phyloP scores from a whole-genome alignment of 2,888 invertebrate genomes.

The Boloria euphrosyne region DNA sequence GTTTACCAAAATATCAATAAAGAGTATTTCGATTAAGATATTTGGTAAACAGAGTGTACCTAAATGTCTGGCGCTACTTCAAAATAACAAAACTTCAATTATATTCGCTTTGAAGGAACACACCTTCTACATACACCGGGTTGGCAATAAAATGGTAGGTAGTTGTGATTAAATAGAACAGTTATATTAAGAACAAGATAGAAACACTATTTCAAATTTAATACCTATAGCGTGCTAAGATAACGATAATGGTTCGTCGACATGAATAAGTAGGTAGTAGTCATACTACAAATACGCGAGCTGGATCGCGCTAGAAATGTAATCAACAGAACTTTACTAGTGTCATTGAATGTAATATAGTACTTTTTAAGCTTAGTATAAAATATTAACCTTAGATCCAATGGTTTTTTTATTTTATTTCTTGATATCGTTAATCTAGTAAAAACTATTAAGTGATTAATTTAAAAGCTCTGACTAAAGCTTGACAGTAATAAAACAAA shows the following conservation, averaged over 20 bases:
- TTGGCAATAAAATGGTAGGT: slow-evolving; percentile 38
- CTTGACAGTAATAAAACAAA: background rate
- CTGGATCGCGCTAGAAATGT: slow-evolving; percentile 36
- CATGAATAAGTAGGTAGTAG: slow-evolving; percentile 43
- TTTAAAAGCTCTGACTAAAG: background rate
- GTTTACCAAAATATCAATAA: background rate
- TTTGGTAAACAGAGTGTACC: slow-evolving; percentile 2
- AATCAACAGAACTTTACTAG: slow-evolving; percentile 29
- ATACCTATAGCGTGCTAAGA: slow-evolving; percentile 49
- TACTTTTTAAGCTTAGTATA: background rate
- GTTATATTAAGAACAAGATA: slow-evolving; percentile 48
- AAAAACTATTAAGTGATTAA: too few species aligned
- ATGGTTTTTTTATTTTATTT: too few species aligned
- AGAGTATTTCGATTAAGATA: background rate
- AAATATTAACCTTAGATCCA: background rate
- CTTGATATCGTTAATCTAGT: too few species aligned
- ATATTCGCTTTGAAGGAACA: slow-evolving; percentile 27
- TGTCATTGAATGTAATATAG: slow-evolving; percentile 15
- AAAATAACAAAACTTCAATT: slow-evolving; percentile 23
- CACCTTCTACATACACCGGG: slow-evolving; percentile 34
- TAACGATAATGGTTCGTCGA: slow-evolving; percentile 55
- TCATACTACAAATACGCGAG: slow-evolving; percentile 40
- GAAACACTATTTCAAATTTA: slow-evolving; percentile 48
- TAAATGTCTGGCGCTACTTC: slow-evolving; percentile 27
- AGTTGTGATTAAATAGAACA: slow-evolving; percentile 48